These are phyloP conservation scores for Euwallacea similis DNA, from an alignment of 1,140 invertebrate genomes.

Conservation along the genomic window DNA sequence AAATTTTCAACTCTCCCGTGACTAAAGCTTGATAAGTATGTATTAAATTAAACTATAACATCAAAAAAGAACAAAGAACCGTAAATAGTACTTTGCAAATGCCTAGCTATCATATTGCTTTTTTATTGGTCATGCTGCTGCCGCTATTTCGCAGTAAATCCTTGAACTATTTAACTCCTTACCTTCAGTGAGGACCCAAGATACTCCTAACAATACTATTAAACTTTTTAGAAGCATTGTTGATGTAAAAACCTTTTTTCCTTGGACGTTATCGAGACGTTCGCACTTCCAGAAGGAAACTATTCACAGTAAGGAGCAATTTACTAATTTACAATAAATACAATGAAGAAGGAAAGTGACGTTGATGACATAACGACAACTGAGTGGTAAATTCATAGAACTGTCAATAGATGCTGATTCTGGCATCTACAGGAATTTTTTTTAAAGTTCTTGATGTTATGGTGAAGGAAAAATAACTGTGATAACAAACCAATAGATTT, in stretches of 20 bases:
- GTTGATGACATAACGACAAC: too few relatives aligned
- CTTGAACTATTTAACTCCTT: background rate
- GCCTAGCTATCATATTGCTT: conserved; percentile 9
- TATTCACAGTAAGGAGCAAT: too few relatives aligned
- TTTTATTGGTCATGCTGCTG: background rate
- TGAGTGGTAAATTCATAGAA: too few relatives aligned
- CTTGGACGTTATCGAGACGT: too few relatives aligned
- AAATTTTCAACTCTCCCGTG: background rate
- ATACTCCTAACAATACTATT: background rate
- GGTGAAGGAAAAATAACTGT: background rate
- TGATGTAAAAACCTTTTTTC: too few relatives aligned
- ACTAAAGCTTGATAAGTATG: background rate
- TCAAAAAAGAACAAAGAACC: conserved; percentile 4
- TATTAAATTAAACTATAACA: background rate
- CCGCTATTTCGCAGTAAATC: background rate
- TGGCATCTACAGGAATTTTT: background rate
- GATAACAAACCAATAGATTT: background rate
- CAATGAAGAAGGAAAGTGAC: too few relatives aligned
- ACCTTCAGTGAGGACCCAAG: background rate
- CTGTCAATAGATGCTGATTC: too few relatives aligned
- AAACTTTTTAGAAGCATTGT: conserved; percentile 10
- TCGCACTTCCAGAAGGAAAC: too few relatives aligned
- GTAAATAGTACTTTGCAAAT: background rate
- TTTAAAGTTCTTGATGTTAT: background rate
- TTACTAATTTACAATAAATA: too few relatives aligned